Evolutionary conservation across 1,140 invertebrate genomes (phyloP).

Genomic region (Aplysia californica): DNA sequence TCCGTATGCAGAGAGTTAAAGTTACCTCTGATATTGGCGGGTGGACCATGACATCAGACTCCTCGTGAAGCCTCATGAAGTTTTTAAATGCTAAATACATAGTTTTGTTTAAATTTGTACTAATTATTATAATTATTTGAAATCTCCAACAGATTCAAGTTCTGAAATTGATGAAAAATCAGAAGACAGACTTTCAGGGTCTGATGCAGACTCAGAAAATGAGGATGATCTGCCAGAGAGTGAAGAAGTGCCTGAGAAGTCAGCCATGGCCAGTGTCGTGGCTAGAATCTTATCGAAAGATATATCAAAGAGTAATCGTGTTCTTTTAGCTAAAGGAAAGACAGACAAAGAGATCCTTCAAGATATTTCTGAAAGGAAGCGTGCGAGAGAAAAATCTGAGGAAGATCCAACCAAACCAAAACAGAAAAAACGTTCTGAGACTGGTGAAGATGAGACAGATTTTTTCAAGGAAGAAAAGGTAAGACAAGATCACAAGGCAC

Average conservation of each 20-base stretch:
- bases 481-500: not conserved
- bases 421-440: not conserved
- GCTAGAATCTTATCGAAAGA: conserved; percentile 20
- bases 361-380: conserved; percentile 14
- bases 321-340: conserved; percentile 15
- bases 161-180: too few relatives aligned
- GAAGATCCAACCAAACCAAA: not conserved
- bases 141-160: too few relatives aligned
- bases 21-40: too few relatives aligned
- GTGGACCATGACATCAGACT: too few relatives aligned
- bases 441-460: not conserved
- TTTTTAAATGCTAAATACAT: too few relatives aligned
- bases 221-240: not conserved
- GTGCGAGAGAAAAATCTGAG: conserved; percentile 3
- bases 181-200: not conserved
- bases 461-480: conserved; percentile 8
- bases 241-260: not conserved
- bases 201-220: not conserved
- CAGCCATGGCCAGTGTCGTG: conserved; percentile 10
- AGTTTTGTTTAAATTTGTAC: too few relatives aligned
- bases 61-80: too few relatives aligned
- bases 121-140: too few relatives aligned
- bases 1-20: too few relatives aligned
- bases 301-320: conserved; percentile 14
- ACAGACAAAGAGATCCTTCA: conserved; percentile 4